Conservation (phyloP, 92 coral and sea anemone species). For the Porites rus region DNA sequence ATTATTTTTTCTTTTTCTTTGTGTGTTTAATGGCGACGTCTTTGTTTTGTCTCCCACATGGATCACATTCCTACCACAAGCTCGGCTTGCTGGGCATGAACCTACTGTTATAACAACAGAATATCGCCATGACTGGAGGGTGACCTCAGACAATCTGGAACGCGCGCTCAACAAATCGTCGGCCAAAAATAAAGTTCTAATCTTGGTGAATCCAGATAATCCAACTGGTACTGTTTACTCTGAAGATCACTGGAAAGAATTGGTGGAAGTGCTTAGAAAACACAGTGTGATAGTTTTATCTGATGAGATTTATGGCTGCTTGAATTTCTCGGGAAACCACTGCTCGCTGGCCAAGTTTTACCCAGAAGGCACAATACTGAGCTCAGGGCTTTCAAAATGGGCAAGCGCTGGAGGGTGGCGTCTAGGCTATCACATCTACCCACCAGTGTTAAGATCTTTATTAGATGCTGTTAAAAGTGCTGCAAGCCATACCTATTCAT, state of each 20-base stretch:
- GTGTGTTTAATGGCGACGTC: slow-evolving; percentile 61
- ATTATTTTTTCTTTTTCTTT: slow-evolving; percentile 52
- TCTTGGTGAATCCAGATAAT: slow-evolving; percentile 65
- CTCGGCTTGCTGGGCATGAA: slow-evolving; percentile 49
- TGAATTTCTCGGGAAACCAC: slow-evolving; percentile 55
- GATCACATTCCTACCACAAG: slow-evolving; percentile 62
- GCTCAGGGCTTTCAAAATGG: slow-evolving; percentile 69
- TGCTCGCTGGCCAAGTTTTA: slow-evolving; percentile 53
- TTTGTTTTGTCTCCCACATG: slow-evolving; percentile 68
- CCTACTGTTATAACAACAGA: slow-evolving; percentile 55
- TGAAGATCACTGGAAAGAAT: slow-evolving; percentile 45
- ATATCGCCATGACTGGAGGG: slow-evolving; percentile 58
- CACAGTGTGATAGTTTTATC: slow-evolving; percentile 54
- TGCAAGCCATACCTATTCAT: slow-evolving; percentile 68
- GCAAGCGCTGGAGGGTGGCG: slow-evolving; percentile 76
- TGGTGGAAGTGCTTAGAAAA: slow-evolving; percentile 42
- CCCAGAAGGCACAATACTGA: slow-evolving; percentile 60
- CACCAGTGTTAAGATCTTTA: slow-evolving; percentile 37
- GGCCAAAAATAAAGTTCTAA: slow-evolving; percentile 41
- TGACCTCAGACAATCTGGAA: slow-evolving; percentile 55
- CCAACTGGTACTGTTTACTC: slow-evolving; percentile 70
- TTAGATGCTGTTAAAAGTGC: slow-evolving; percentile 60
- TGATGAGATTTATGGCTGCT: slow-evolving; percentile 70
- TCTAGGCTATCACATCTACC: slow-evolving; percentile 71
- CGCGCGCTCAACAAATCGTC: slow-evolving; percentile 38